Evolutionary conservation across 2,888 invertebrate species (phyloP).

Genomic region (Agrochola circellaris): DNA sequence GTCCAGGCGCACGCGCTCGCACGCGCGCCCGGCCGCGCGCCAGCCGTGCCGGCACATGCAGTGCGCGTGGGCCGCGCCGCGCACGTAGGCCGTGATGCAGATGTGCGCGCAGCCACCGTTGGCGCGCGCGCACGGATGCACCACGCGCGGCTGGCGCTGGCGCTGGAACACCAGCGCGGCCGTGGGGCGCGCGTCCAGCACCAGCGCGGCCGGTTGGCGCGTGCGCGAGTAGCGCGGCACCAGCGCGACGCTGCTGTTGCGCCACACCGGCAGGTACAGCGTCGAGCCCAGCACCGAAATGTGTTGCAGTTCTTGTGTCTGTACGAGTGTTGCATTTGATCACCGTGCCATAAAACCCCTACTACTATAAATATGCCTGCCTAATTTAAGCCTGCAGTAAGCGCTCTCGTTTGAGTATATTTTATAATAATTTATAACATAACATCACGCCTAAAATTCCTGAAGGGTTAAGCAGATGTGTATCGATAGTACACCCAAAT

Average conservation of each 20-base stretch:
- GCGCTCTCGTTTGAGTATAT: too few relatives aligned
- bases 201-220: conserved; percentile 90
- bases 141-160: conserved; percentile 51
- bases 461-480: background rate
- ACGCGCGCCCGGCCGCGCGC: conserved; percentile 71
- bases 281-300: conserved; percentile 94
- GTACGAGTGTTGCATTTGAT: conserved; percentile 38
- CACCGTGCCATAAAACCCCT: background rate
- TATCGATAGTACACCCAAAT: background rate
- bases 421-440: too few relatives aligned
- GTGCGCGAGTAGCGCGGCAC: conserved; percentile 75
- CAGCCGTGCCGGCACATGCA: conserved; percentile 95
- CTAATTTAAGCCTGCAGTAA: too few relatives aligned
- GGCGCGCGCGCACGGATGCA: conserved; percentile 90
- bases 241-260: conserved; percentile 91
- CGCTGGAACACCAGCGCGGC: conserved; percentile 80
- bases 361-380: background rate
- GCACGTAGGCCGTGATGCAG: conserved; percentile 92
- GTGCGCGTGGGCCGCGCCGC: conserved; percentile 85
- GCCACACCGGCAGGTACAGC: conserved; percentile 94
- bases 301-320: conserved; percentile 93
- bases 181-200: conserved; percentile 92
- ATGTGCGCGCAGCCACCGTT: conserved; percentile 94
- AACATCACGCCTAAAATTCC: background rate
- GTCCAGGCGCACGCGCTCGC: conserved; percentile 86